A percentile compares a stretch with the other conserved stretches of the same genome.
Evolutionary conservation across 1,140 invertebrate species (phyloP).

Genomic region (Archegozetes longisetosus): DNA sequence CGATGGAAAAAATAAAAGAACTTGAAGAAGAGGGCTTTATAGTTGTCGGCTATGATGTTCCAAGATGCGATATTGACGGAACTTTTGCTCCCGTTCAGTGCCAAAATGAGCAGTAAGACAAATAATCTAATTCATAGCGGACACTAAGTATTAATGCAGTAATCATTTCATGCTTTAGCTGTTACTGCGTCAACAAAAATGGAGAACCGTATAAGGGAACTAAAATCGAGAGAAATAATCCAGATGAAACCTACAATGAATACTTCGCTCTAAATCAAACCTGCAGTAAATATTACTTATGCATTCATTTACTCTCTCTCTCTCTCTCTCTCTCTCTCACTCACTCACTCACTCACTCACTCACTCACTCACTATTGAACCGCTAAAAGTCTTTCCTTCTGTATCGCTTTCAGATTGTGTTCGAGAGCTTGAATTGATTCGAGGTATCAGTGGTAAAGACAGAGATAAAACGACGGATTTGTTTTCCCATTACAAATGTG

Average conservation of each 20-base stretch:
- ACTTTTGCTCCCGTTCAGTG: conserved; percentile 18
- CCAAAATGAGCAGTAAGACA: conserved; percentile 15
- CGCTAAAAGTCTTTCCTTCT: too few relatives aligned
- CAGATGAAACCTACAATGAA: not conserved
- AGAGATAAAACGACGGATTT: conserved; percentile 7
- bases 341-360: not conserved
- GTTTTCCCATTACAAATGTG: conserved; percentile 12
- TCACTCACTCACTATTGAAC: not conserved
- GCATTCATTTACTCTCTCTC: too few relatives aligned
- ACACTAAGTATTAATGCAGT: not conserved
- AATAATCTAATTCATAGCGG: not conserved
- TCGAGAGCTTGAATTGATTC: conserved; percentile 9
- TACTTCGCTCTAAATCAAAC: not conserved
- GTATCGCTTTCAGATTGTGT: too few relatives aligned
- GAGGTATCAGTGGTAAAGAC: not conserved
- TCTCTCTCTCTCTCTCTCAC: not conserved
- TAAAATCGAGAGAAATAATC: not conserved
- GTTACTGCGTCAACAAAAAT: conserved; percentile 16
- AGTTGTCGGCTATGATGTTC: conserved; percentile 16
- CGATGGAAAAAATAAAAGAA: not conserved
- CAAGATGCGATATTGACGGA: conserved; percentile 19
- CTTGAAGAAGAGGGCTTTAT: not conserved
- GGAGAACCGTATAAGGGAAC: conserved; percentile 5
- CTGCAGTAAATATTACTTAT: conserved; percentile 2
- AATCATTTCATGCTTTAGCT: conserved; percentile 5